Base-by-base conservation (phyloP, 2,113 vertebrate species). In the Seriola rivoliana region DNA sequence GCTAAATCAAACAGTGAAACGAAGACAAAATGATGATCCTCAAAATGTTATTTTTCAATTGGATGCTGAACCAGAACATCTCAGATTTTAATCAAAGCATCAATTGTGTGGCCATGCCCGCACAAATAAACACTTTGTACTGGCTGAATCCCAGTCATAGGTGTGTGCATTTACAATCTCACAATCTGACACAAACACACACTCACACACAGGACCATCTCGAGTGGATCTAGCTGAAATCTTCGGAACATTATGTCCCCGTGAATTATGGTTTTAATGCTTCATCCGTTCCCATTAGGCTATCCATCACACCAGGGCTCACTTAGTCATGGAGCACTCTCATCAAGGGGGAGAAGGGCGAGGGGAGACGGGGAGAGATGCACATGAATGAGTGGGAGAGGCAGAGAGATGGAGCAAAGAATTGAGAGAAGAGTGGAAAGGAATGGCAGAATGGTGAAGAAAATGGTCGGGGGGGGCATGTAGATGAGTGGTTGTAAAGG, bases 181-280 rank as follows among this genome's bases (percentile, higher is more conserved):
- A 42, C 44, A 76, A 58, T 67, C 77, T 72, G 57, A 80, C 75
- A 59, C 76, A 71, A 52, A 74, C 9, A 42, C 40, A 9, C 40
- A 50, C 54, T 75, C 69, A 57, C 52, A 60, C 9, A 14, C 54
- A 68, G 60, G 42, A 75, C 25, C 34, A 81, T 65, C 54, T 82
- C 14, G 16, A 78, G 77, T 65, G 42, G 40, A 81, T 81, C 48
- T 48, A 17, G 19, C 29, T 68, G 67, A 87, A 82, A 78, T 65
- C 67, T 59, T 52, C 4, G 32, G 85, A 85, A 87, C 81, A 90
- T 85, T 67, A 44, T 78, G 70, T 89, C 68, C 75, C 34, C 1
- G 10, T 90, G 90, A 91, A 86, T 92, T 76, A 91, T 82, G 38
- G 46, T 88, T 80, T 78, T 84, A 91, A 88, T 85, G 90, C 78